Evolutionary conservation across 2,797 vertebrate genomes (phyloP).

Genomic region (Oreortyx pictus): DNA sequence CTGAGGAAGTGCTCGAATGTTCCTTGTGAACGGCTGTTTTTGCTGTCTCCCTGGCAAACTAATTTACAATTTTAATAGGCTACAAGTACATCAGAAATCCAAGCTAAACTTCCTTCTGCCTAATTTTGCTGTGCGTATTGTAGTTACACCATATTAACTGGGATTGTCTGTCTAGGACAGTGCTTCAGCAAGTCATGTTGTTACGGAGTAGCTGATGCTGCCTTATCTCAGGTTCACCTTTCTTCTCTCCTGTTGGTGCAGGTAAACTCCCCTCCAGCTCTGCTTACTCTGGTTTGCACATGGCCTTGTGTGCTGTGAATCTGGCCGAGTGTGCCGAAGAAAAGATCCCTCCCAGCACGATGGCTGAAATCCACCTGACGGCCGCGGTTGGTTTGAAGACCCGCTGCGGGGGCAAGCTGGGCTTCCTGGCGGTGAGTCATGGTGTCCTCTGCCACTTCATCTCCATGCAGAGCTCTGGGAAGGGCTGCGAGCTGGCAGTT

Average conservation of each 20-base stretch:
- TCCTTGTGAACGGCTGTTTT: neutral
- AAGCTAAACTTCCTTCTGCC: neutral
- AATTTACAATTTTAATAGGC: neutral
- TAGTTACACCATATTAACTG: neutral
- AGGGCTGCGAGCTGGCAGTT: neutral
- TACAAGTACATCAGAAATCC: neutral
- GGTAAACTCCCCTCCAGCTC: conserved; percentile 92
- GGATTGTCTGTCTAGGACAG: neutral
- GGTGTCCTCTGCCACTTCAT: neutral
- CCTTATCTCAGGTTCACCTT: neutral
- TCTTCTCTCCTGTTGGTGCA: conserved; percentile 55
- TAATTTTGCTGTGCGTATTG: neutral
- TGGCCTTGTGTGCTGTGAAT: conserved; percentile 94
- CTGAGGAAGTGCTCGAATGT: neutral
- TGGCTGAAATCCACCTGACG: conserved; percentile 93
- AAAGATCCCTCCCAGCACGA: conserved; percentile 88
- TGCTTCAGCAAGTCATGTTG: neutral
- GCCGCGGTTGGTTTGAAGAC: conserved; percentile 91
- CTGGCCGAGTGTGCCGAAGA: conserved; percentile 92
- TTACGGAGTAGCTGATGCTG: neutral
- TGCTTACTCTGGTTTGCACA: conserved; percentile 88
- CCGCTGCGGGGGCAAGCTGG: conserved; percentile 84
- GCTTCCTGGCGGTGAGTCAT: conserved; percentile 87
- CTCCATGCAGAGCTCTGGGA: neutral
- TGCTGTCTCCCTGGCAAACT: neutral